A percentile compares a stretch with the other conserved stretches of the same genome.
phyloP scores from a whole-genome alignment of 2,797 vertebrate genomes.

The Borostomias antarcticus region DNA sequence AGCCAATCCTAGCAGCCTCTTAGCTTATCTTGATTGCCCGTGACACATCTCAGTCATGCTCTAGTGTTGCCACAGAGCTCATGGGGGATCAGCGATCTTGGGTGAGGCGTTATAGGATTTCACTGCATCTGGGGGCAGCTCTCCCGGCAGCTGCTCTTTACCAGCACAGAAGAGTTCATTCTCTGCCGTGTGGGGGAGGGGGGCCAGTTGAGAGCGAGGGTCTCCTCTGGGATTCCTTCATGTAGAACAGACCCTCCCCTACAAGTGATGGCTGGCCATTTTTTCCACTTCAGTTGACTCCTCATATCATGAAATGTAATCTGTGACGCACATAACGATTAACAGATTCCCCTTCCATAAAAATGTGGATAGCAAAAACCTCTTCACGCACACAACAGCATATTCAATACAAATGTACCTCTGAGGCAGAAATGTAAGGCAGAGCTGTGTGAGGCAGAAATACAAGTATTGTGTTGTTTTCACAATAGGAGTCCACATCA shows the following conservation, averaged over 20 bases:
- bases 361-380: too few species aligned
- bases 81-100: slow-evolving; percentile 42
- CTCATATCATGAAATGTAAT: too few species aligned
- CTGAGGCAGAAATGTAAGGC: neutral
- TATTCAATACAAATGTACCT: neutral
- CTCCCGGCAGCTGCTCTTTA: slow-evolving; percentile 71
- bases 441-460: neutral
- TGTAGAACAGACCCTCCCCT: neutral
- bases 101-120: slow-evolving; percentile 52
- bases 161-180: slow-evolving; percentile 68
- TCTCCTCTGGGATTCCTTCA: neutral
- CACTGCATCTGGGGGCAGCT: slow-evolving; percentile 57
- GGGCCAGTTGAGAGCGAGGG: neutral
- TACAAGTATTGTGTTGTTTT: too few species aligned
- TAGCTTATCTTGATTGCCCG: slow-evolving; percentile 44
- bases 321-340: too few species aligned
- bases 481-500: too few species aligned
- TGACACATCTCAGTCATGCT: slow-evolving; percentile 47
- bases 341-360: too few species aligned
- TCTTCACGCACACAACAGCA: too few species aligned
- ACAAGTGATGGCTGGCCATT: neutral
- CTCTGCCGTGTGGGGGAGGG: slow-evolving; percentile 24
- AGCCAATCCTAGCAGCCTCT: neutral
- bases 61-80: slow-evolving; percentile 41
- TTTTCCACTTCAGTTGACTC: neutral